phyloP scores from a whole-genome alignment of 2,797 vertebrate species.

The Enteromius unitaeniatus region DNA sequence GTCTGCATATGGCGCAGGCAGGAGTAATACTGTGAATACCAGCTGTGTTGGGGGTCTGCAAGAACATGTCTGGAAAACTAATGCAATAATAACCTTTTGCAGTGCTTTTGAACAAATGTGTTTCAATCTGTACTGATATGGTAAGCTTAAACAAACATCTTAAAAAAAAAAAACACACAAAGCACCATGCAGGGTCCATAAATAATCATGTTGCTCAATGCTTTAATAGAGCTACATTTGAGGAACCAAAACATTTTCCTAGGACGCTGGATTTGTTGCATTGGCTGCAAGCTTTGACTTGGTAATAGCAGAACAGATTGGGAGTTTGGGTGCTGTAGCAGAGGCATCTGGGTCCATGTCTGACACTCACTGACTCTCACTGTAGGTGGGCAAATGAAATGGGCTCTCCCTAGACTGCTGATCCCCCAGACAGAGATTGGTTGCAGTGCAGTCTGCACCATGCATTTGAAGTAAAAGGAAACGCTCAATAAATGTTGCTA shows the following conservation, averaged over 20 bases:
- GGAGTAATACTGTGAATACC: constrained; percentile 20
- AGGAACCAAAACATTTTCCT: constrained; percentile 14
- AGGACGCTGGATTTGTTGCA: constrained; percentile 14
- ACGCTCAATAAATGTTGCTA: background rate
- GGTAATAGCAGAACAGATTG: constrained; percentile 35
- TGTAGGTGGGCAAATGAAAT: constrained; percentile 47
- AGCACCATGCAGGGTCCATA: background rate
- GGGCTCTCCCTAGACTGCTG: background rate
- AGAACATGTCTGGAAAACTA: constrained; percentile 28
- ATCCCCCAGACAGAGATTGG: background rate
- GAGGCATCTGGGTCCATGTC: constrained; percentile 47
- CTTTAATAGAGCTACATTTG: background rate
- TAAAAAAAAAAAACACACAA: background rate
- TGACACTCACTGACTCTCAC: constrained; percentile 49
- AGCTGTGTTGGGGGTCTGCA: constrained; percentile 21
- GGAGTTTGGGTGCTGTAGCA: constrained; percentile 7
- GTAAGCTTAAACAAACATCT: constrained; percentile 1
- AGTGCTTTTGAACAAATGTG: constrained; percentile 22
- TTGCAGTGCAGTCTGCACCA: background rate
- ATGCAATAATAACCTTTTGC: background rate
- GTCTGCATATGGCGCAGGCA: constrained; percentile 19
- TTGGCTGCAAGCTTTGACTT: constrained; percentile 11
- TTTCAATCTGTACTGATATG: background rate
- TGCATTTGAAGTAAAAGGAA: constrained; percentile 5
- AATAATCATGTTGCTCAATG: constrained; percentile 16